Evolutionary conservation across 2,888 invertebrate genomes (phyloP).

Genomic region (Euplexia lucipara): DNA sequence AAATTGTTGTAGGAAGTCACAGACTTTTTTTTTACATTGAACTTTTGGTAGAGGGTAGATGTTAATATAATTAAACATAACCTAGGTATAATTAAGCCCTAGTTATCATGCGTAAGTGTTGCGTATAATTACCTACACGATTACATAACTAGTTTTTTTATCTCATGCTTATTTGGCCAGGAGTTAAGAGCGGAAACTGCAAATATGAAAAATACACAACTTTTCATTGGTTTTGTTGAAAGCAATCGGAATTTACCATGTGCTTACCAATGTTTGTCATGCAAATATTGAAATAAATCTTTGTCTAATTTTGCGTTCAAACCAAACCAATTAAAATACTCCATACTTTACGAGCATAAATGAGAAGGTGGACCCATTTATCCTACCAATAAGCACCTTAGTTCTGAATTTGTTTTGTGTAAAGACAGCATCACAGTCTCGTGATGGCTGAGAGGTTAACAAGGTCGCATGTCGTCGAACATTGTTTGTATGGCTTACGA

Average conservation of each 20-base stretch:
- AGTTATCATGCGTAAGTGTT: slow-evolving; percentile 33
- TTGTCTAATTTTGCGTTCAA: not conserved
- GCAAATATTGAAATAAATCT: not conserved
- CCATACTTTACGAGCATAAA: too few species aligned
- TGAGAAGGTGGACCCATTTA: not conserved
- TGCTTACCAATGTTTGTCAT: not conserved
- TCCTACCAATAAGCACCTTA: not conserved
- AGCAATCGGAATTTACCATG: slow-evolving; percentile 26
- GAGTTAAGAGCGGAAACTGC: slow-evolving; percentile 22
- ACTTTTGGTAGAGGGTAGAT: too few species aligned
- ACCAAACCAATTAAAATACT: too few species aligned
- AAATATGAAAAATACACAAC: slow-evolving; percentile 49
- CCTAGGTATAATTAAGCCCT: slow-evolving; percentile 2
- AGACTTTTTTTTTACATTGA: too few species aligned
- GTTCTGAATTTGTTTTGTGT: not conserved
- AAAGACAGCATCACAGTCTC: too few species aligned
- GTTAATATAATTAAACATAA: slow-evolving; percentile 22
- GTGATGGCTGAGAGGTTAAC: too few species aligned
- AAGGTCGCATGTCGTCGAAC: too few species aligned
- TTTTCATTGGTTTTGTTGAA: slow-evolving; percentile 5
- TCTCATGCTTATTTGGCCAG: slow-evolving; percentile 39
- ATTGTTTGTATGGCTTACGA: too few species aligned
- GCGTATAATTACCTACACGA: slow-evolving; percentile 41
- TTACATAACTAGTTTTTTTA: slow-evolving; percentile 47
- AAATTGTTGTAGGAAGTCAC: too few species aligned